These are phyloP conservation scores for Copidosoma aretas DNA, from an alignment of 2,888 invertebrate species.

Conservation along the genomic window DNA sequence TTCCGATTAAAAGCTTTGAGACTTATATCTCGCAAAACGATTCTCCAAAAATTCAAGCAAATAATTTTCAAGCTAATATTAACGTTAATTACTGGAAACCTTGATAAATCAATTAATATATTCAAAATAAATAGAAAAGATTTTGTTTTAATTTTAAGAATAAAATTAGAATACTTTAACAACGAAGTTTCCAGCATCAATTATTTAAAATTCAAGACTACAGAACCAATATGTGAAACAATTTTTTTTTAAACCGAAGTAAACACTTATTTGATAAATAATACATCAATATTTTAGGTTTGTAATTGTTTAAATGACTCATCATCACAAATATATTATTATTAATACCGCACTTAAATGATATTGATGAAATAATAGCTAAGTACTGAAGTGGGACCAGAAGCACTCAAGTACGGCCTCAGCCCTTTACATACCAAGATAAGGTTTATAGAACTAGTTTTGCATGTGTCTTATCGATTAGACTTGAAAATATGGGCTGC, in stretches of 20 bases:
- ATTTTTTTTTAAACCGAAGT: background rate
- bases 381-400: background rate
- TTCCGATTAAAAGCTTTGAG: too few relatives aligned
- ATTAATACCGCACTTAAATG: slow-evolving; percentile 12
- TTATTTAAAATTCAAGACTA: background rate
- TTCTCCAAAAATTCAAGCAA: too few relatives aligned
- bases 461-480: slow-evolving; percentile 20
- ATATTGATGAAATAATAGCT: slow-evolving; percentile 12
- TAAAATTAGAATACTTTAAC: too few relatives aligned
- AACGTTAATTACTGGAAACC: too few relatives aligned
- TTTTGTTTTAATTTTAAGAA: too few relatives aligned
- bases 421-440: slow-evolving; percentile 20
- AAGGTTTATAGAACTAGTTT: slow-evolving; percentile 19
- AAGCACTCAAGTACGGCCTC: slow-evolving; percentile 7
- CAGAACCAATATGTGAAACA: background rate
- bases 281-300: slow-evolving; percentile 8
- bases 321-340: slow-evolving; percentile 9
- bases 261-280: background rate
- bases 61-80: too few relatives aligned
- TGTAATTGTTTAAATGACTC: slow-evolving; percentile 11
- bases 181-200: background rate
- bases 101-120: too few relatives aligned
- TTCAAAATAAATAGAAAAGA: too few relatives aligned
- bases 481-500: slow-evolving; percentile 11
- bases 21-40: too few relatives aligned